Base-by-base conservation (phyloP, 2,888 invertebrate genomes). In the Clostera curtula region DNA sequence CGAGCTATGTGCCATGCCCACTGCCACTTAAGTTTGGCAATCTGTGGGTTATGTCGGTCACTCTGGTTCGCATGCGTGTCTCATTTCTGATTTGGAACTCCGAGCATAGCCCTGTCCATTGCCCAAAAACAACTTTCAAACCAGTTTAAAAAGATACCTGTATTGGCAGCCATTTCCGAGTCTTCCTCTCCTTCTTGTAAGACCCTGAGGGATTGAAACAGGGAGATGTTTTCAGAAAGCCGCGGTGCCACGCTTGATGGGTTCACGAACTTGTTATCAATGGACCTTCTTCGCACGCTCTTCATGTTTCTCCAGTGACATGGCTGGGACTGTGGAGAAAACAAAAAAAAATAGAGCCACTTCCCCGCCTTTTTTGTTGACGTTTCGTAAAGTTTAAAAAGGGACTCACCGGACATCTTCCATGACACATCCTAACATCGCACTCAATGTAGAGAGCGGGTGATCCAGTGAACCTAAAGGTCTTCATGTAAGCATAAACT, bases 391-490 rank as follows among this genome's bases (percentile, higher is more conserved):
- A 12, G 3, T 9, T 25, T 7, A 10, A 22, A 24, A 24, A 15
- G 7, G 12, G 31, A 80, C 89, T 89, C 73, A 96, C 96, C 53
- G 96, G 96, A 84, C 96, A 96, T 49, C 95, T 86, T 35, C 96
- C 96, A 68, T 96, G 96, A 67, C 96, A 96, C 96, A 96, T 96
- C 47, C 96, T 85, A 15, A 96, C 96, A 70, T 96, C 96, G 56
- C 96, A 96, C 77, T 96, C 96, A 36, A 96, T 95, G 66, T 96
- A 96, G 3, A 96, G 86, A 4, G 96, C 96, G 0, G 96, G 96
- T 0, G 96, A 96, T 12, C 96, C 96, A 1, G 96, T 96, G 71
- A 96, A 96, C 33, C 96, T 86, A 75, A 94, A 94, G 2, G 96
- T 96, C 77, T 96, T 96, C 93, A 96, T 94, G 61, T 96, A 96